Conservation (phyloP, 2,113 vertebrate species). For the Lasiurus cinereus region DNA sequence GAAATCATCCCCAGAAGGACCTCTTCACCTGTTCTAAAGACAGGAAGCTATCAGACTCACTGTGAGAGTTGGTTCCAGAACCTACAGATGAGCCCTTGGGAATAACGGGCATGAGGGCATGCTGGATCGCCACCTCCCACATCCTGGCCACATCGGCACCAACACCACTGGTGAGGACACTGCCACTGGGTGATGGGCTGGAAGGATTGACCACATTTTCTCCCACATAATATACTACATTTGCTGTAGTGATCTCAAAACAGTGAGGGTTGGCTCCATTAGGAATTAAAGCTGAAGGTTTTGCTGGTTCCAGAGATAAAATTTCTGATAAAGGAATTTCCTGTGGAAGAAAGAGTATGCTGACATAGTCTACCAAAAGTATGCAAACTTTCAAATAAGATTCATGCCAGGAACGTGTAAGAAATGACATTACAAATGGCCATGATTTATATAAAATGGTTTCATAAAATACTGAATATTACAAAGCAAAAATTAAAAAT, state of each 20-base stretch:
- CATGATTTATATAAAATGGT: neutral
- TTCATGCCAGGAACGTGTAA: neutral
- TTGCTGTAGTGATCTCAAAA: slow-evolving; percentile 96
- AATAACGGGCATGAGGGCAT: slow-evolving; percentile 96
- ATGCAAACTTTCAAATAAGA: neutral
- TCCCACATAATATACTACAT: slow-evolving; percentile 95
- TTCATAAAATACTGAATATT: neutral
- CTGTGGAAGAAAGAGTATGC: slow-evolving; percentile 85
- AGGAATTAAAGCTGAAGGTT: slow-evolving; percentile 90
- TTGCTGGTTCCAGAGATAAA: slow-evolving; percentile 95
- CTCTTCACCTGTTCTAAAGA: neutral
- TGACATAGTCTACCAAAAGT: slow-evolving; percentile 55
- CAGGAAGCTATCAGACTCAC: slow-evolving; percentile 87
- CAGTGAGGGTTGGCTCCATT: slow-evolving; percentile 94
- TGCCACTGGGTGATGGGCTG: slow-evolving; percentile 85
- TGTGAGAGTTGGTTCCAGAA: slow-evolving; percentile 90
- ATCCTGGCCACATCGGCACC: slow-evolving; percentile 94
- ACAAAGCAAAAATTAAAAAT: slow-evolving; percentile 12
- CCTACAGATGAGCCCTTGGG: slow-evolving; percentile 92
- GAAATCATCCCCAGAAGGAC: neutral
- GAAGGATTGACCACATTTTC: slow-evolving; percentile 90
- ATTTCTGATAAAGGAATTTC: slow-evolving; percentile 99
- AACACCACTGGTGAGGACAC: slow-evolving; percentile 90
- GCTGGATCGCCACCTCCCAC: slow-evolving; percentile 98
- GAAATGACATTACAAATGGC: neutral